Conservation (phyloP, 2,888 invertebrate genomes). For the Drosophila robusta region DNA sequence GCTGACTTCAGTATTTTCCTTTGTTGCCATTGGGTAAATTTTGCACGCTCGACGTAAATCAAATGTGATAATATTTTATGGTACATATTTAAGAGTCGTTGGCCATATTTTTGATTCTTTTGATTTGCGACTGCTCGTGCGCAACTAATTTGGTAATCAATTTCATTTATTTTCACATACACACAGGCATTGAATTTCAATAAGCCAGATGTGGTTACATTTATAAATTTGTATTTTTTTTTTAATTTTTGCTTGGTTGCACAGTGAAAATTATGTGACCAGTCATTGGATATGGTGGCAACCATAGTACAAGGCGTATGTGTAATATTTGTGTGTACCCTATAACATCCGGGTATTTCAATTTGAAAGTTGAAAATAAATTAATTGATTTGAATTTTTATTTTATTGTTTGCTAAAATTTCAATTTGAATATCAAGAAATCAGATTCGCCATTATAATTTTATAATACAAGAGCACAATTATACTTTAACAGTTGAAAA, state of each 20-base stretch:
- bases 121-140: conserved; percentile 58
- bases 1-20: conserved; percentile 6
- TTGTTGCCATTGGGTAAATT: conserved; percentile 46
- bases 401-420: too few species aligned
- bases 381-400: too few species aligned
- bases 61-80: conserved; percentile 60
- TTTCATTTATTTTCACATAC: conserved; percentile 54
- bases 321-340: conserved; percentile 3
- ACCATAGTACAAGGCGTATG: conserved; percentile 27
- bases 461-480: too few species aligned
- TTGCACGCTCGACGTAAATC: conserved; percentile 55
- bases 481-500: too few species aligned
- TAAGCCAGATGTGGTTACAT: conserved; percentile 29
- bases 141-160: conserved; percentile 64
- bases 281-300: conserved; percentile 3
- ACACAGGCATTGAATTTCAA: conserved; percentile 57
- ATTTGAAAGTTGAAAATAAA: too few species aligned
- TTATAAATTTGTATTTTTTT: conserved; percentile 9
- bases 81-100: conserved; percentile 38
- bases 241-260: conserved; percentile 18
- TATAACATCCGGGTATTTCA: background rate
- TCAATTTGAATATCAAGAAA: too few species aligned
- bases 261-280: conserved; percentile 25
- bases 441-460: too few species aligned
- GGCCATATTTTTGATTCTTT: conserved; percentile 30